Base-by-base conservation (phyloP, 2,888 invertebrate genomes). In the Lasius fuliginosus region DNA sequence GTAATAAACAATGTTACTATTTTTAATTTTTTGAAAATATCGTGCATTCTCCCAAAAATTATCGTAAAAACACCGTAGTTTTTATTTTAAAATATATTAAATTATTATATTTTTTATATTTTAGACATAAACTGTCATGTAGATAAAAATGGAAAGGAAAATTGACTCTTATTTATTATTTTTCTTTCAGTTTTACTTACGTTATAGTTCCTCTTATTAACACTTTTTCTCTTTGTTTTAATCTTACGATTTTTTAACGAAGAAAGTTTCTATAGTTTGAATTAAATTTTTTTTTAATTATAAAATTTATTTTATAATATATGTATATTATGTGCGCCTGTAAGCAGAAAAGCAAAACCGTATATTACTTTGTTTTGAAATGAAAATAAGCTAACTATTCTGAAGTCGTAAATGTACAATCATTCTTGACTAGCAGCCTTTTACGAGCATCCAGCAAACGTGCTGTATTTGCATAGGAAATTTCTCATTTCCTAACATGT, bases 381-480 rank as follows among this genome's bases (percentile, higher is more conserved):
- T 8, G 12, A 42, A 60, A 73, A 60, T 40, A 36, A 56, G 23
- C 56, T 36, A 46, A 27, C 2, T 30, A 9, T 58, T 58, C 15
- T 58, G 27, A 60, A 73, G 40, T 60, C 30, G 58, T 46, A 46
- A 46, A 46, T 46, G 46, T 58, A 42, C 27, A 73, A 27, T 73
- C 36, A 18, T 42, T 56, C 53, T 56, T 27, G 9, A 73, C 58
- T 42, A 73, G 56, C 73, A 56, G 27, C 62, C 74, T 5, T 62
- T 65, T 49, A 9, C 58, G 46, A 58, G 53, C 56, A 56, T 67
- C 42, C n/a, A n/a, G 67, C 60, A 18, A 42, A 18, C 23, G 75
- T 56, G 58, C 65, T 49, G 40, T 60, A 67, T 71, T 60, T 83
- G 33, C 77, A 67, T 77, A 77, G 73, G 73, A 84, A 85, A 85